Percentiles rank a stretch among this genome's conserved stretches.
Evolutionary conservation across 1,140 invertebrate genomes (phyloP).

Genomic region (Paramacrobiotus metropolitanus): DNA sequence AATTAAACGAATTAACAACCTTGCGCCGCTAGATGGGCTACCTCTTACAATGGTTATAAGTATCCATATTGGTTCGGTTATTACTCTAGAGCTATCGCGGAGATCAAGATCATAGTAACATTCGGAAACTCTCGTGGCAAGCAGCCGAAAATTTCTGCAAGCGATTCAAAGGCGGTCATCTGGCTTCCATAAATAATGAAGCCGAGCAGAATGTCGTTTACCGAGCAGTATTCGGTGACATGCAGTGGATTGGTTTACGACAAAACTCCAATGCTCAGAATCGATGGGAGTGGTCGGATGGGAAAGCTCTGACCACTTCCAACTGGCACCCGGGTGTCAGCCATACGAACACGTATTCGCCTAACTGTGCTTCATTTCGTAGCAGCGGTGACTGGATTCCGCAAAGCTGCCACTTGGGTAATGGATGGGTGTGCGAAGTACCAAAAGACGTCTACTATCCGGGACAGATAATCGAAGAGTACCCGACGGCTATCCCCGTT

Average conservation of each 20-base stretch:
- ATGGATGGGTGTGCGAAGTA: not conserved
- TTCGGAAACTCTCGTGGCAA: too few relatives aligned
- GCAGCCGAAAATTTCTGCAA: not conserved
- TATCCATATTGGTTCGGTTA: too few relatives aligned
- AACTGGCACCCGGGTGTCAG: not conserved
- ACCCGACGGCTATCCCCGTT: not conserved
- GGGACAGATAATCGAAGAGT: not conserved
- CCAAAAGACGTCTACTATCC: not conserved
- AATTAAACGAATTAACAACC: too few relatives aligned
- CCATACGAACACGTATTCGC: not conserved
- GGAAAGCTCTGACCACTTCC: not conserved
- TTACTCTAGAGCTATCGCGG: too few relatives aligned
- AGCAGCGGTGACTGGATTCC: not conserved
- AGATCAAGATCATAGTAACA: too few relatives aligned
- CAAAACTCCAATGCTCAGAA: not conserved
- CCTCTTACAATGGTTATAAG: too few relatives aligned
- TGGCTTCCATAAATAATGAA: not conserved
- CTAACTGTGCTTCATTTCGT: not conserved
- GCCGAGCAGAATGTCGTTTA: not conserved
- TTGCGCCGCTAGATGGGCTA: too few relatives aligned
- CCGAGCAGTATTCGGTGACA: not conserved
- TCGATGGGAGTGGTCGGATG: not conserved
- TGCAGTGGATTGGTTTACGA: not conserved
- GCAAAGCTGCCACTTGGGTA: not conserved
- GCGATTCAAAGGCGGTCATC: not conserved